These are phyloP conservation scores for Lutjanus erythropterus DNA, from an alignment of 2,113 vertebrate species.

Conservation along the genomic window DNA sequence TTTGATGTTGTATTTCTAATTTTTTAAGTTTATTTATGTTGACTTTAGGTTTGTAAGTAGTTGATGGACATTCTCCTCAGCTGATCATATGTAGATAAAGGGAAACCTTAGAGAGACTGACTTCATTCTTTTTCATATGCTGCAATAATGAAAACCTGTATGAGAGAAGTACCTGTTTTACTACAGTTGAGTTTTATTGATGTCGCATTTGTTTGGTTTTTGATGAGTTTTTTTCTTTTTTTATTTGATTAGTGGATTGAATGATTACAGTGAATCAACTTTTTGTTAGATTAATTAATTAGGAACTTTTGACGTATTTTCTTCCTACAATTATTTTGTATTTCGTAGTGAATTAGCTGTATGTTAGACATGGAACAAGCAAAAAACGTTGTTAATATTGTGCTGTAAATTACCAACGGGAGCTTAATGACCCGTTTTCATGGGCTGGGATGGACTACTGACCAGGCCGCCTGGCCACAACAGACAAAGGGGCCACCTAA, in stretches of 20 bases:
- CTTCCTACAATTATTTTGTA: not conserved
- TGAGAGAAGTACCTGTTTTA: not conserved
- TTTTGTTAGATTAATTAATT: not conserved
- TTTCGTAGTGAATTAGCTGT: not conserved
- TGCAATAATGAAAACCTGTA: not conserved
- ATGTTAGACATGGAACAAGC: constrained; percentile 7
- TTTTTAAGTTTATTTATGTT: constrained; percentile 40
- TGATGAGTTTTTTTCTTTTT: not conserved
- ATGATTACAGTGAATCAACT: not conserved
- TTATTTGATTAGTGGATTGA: not conserved
- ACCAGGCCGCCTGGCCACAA: not conserved
- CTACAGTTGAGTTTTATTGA: not conserved
- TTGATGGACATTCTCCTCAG: constrained; percentile 11
- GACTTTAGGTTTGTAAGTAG: not conserved
- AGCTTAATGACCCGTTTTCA: not conserved
- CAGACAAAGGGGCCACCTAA: not conserved
- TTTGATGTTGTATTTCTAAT: not conserved
- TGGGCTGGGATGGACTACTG: not conserved
- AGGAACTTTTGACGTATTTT: not conserved
- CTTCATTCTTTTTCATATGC: not conserved
- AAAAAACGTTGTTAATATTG: not conserved
- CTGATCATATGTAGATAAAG: constrained; percentile 13
- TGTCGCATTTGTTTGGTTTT: not conserved
- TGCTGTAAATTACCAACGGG: not conserved
- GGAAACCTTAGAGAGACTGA: not conserved